A percentile compares a stretch with the other conserved stretches of the same genome.
phyloP scores from a whole-genome alignment of 2,797 vertebrate species.

The Pogoniulus pusillus region DNA sequence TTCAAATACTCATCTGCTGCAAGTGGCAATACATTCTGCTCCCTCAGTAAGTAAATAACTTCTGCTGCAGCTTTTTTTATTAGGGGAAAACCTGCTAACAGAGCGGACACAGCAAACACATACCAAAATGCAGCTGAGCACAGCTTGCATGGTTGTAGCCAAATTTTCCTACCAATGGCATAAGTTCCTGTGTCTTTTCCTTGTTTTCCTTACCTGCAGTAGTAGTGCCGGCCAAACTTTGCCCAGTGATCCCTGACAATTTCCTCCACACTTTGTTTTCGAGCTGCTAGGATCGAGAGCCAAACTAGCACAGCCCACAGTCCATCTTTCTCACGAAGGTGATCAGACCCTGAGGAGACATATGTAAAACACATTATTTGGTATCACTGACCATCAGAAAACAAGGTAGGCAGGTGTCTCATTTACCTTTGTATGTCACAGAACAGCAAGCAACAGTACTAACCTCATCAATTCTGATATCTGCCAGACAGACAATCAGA shows the following conservation, averaged over 20 bases:
- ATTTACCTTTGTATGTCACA: neutral
- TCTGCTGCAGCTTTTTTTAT: neutral
- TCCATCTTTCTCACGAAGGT: slow-evolving; percentile 97
- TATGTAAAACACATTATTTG: neutral
- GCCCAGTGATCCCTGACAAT: slow-evolving; percentile 95
- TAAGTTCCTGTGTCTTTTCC: neutral
- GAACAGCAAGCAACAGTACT: neutral
- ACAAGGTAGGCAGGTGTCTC: neutral
- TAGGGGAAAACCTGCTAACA: neutral
- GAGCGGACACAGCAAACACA: neutral
- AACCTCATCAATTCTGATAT: neutral
- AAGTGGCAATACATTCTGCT: neutral
- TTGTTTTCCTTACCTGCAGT: slow-evolving; percentile 87
- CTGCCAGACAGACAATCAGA: neutral
- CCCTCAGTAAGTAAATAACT: neutral
- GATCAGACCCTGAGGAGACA: slow-evolving; percentile 88
- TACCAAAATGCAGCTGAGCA: neutral
- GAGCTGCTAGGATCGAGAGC: slow-evolving; percentile 92
- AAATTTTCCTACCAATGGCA: neutral
- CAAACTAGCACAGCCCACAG: slow-evolving; percentile 96
- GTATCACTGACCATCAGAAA: neutral
- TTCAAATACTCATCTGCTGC: neutral
- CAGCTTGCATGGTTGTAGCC: neutral
- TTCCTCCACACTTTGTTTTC: slow-evolving; percentile 92
- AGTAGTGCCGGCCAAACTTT: slow-evolving; percentile 95